These are phyloP conservation scores for Napeogenes sylphis DNA, from an alignment of 2,888 invertebrate species.

Conservation along the genomic window DNA sequence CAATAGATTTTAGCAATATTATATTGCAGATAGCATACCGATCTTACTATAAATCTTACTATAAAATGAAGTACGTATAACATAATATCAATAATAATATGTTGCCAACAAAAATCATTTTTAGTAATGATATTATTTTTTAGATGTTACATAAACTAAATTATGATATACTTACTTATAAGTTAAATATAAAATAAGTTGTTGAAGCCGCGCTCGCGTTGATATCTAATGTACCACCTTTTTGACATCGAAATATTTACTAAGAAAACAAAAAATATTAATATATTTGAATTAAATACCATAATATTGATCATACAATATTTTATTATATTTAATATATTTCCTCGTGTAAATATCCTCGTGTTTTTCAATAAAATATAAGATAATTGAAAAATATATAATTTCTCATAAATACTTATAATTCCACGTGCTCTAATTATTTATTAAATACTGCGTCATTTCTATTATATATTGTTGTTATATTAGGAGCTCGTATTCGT, in stretches of 20 bases:
- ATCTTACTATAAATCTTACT: too few relatives aligned
- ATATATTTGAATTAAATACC: not conserved
- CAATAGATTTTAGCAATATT: too few relatives aligned
- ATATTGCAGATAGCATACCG: too few relatives aligned
- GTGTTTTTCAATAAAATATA: too few relatives aligned
- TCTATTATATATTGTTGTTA: slow-evolving; percentile 10
- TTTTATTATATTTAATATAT: too few relatives aligned
- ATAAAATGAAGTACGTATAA: too few relatives aligned
- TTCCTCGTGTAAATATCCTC: too few relatives aligned
- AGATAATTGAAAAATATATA: not conserved
- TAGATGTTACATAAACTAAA: too few relatives aligned
- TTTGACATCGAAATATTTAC: not conserved
- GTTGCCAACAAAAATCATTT: too few relatives aligned
- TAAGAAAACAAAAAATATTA: not conserved
- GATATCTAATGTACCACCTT: slow-evolving; percentile 15
- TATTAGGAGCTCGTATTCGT: not conserved
- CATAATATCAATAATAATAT: too few relatives aligned
- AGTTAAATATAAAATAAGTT: not conserved
- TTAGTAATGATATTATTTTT: too few relatives aligned
- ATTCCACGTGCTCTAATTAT: slow-evolving; percentile 28
- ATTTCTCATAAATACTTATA: slow-evolving; percentile 10
- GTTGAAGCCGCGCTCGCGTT: slow-evolving; percentile 14
- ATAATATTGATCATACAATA: too few relatives aligned
- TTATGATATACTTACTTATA: not conserved
- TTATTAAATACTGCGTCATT: slow-evolving; percentile 28